A percentile compares a stretch with the other conserved stretches of the same genome.
Conservation (phyloP, 1,140 invertebrate species). For the Drosophila santomea region DNA sequence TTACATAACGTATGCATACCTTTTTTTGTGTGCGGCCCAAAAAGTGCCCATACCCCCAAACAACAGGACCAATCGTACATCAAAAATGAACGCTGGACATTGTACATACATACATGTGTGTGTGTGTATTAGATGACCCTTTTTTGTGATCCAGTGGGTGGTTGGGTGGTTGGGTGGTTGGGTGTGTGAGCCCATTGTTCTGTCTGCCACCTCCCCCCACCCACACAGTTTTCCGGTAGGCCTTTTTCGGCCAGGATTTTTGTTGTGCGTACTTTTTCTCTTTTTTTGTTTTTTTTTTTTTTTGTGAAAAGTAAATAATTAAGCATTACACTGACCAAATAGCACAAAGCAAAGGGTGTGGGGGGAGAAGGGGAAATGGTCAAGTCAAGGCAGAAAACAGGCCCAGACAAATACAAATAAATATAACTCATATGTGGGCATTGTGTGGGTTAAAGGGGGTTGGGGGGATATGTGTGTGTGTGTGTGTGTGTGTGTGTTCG, state of each 20-base stretch:
- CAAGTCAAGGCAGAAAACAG: constrained; percentile 31
- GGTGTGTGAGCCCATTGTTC: constrained; percentile 58
- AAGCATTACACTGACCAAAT: constrained; percentile 83
- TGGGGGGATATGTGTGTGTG: constrained; percentile 3
- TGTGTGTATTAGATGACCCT: constrained; percentile 62
- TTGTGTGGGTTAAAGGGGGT: constrained; percentile 24
- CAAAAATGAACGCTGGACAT: constrained; percentile 78
- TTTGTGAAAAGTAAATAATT: constrained; percentile 75
- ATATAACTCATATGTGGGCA: constrained; percentile 81
- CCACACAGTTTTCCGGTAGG: constrained; percentile 55
- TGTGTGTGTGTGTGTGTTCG: constrained; percentile 15
- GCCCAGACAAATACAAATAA: constrained; percentile 79
- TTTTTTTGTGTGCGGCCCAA: constrained; percentile 46
- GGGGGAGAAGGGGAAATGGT: not conserved
- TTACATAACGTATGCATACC: constrained; percentile 84
- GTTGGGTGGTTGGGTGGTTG: constrained; percentile 6
- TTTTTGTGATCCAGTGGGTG: constrained; percentile 49
- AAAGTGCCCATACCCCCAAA: not conserved
- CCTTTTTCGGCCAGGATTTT: constrained; percentile 55
- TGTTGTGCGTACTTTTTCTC: constrained; percentile 12
- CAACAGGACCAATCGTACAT: constrained; percentile 72
- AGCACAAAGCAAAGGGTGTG: constrained; percentile 29
- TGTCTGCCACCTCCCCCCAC: constrained; percentile 13
- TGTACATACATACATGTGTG: no score
- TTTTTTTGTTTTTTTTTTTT: constrained; percentile 22